These are phyloP conservation scores for Andrena hattorfiana DNA, from an alignment of 2,888 invertebrate species.

Conservation along the genomic window DNA sequence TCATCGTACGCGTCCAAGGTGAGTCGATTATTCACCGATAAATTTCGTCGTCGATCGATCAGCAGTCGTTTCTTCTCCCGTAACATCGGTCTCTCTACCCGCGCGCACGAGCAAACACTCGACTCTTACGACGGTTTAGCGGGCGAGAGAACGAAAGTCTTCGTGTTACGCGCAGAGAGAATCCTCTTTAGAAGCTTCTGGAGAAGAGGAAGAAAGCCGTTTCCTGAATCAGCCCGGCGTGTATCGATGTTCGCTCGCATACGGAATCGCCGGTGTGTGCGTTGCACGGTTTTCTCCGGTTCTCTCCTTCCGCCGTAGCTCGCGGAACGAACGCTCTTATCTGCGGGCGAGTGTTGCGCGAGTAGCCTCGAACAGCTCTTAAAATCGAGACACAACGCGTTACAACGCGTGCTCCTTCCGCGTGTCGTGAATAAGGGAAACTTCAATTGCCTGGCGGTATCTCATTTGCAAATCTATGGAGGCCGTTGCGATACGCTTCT, in stretches of 20 bases:
- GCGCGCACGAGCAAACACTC: conserved; percentile 29
- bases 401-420: conserved; percentile 38
- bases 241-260: conserved; percentile 20
- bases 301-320: conserved; percentile 50
- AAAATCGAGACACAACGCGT: conserved; percentile 25
- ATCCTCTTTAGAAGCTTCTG: conserved; percentile 30
- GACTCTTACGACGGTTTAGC: conserved; percentile 27
- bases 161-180: conserved; percentile 36
- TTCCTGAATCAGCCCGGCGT: conserved; percentile 51
- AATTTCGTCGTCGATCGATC: conserved; percentile 3
- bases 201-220: conserved; percentile 65
- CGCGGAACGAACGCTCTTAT: conserved; percentile 44
- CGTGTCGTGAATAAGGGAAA: conserved; percentile 11
- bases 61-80: neutral
- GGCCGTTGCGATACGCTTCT: neutral
- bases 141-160: conserved; percentile 61
- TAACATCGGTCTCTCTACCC: neutral
- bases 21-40: conserved; percentile 32
- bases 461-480: conserved; percentile 40
- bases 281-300: conserved; percentile 61
- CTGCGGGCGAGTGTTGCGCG: conserved; percentile 32
- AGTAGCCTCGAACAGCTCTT: conserved; percentile 44
- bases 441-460: neutral
- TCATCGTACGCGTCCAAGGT: conserved; percentile 15
- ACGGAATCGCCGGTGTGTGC: conserved; percentile 11